Evolutionary conservation across 2,113 vertebrate genomes (phyloP), one percentile per base, ranked within the genome.

Genomic region (Carassius gibelio): DNA sequence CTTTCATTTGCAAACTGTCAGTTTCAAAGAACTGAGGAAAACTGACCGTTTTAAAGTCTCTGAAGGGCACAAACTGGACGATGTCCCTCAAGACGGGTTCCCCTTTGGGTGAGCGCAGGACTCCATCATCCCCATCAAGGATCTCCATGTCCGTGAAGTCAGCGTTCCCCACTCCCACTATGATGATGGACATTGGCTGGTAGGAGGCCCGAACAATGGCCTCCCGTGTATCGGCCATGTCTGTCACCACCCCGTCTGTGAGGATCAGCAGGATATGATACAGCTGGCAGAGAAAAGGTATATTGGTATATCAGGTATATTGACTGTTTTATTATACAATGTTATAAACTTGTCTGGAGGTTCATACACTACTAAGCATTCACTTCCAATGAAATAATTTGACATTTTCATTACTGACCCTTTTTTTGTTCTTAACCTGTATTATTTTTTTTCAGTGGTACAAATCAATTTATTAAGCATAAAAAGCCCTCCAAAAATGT

Each of bases 121-220:
- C 86, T 0, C 97, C 96, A 0, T 97, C 96, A 0, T 97, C 97
- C 0, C 98, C 96, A 0, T 98, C 97, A 88, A 99, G 93, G 91
- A 98, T 96, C 94, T 97, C 96, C 97, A 97, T 98, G 94, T 99
- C 96, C 0, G 97, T 98, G 94, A 99, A 98, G 94, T 98, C 97
- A 0, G 98, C 97, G 0, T 97, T 98, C 89, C 97, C 98, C 87
- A 98, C 96, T 0, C 97, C 97, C 2, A 99, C 96, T 19, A 99
- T 97, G 91, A 99, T 97, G 89, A 98, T 96, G 91, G 97, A 98
- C 93, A 99, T 96, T 77, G 97, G 98, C 92, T 97, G 93, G 94
- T 97, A 97, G 79, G 97, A 98, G 86, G 96, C 96, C 0, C 96
- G 95, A 17, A 99, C 96, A 1, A 99, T 98, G 91, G 97, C 97